These are phyloP conservation scores for Orgyia antiqua DNA, from an alignment of 2,888 invertebrate species.

Conservation along the genomic window DNA sequence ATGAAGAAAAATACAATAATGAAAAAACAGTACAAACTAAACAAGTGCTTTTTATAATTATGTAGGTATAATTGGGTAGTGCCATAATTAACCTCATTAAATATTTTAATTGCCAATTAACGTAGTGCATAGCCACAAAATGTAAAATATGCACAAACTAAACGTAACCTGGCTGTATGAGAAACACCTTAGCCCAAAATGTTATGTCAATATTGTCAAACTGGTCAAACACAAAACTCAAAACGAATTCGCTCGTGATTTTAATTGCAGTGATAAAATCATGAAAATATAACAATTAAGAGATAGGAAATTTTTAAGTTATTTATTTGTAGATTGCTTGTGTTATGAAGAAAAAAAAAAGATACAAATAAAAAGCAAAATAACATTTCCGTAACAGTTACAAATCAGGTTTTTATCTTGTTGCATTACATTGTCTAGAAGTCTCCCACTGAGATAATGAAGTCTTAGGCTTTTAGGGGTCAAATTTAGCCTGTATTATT, in stretches of 20 bases:
- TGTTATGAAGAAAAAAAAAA: neutral
- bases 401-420: neutral
- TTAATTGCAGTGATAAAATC: no score
- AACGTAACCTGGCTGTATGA: conserved; percentile 11
- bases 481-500: conserved; percentile 22
- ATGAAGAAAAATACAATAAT: no score
- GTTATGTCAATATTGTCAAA: no score
- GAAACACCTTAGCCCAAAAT: conserved; percentile 14
- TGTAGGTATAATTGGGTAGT: no score
- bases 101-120: neutral
- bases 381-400: neutral
- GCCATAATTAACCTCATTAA: conserved; percentile 5
- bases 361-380: no score
- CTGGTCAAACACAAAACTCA: no score
- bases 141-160: conserved; percentile 4
- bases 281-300: no score
- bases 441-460: conserved; percentile 21
- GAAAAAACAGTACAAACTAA: no score
- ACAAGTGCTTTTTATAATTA: no score
- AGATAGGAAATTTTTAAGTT: no score
- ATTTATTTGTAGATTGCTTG: neutral
- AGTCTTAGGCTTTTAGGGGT: conserved; percentile 11
- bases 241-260: no score
- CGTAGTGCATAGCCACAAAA: neutral
- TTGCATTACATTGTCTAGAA: no score